Conservation (phyloP, 1,140 invertebrate species). For the Hyles euphorbiae region DNA sequence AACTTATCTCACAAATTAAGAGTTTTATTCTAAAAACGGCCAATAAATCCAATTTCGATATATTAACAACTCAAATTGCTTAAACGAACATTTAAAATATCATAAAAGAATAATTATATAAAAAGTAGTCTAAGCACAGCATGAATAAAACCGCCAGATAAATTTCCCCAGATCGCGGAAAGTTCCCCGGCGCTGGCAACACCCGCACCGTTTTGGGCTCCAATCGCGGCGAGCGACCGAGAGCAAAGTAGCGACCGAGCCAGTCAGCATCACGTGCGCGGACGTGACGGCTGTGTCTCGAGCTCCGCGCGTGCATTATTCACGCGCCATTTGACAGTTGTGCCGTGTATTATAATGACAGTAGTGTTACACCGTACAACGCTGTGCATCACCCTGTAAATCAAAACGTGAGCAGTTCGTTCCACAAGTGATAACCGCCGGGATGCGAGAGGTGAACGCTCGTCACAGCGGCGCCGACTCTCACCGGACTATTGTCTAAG, state of each 20-base stretch:
- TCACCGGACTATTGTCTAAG: slow-evolving; percentile 72
- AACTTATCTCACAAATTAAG: too few species aligned
- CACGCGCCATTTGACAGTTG: slow-evolving; percentile 65
- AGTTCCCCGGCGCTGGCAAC: slow-evolving; percentile 33
- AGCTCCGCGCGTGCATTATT: slow-evolving; percentile 34
- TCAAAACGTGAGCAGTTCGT: slow-evolving; percentile 37
- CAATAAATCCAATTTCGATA: too few species aligned
- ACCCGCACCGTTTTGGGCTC: slow-evolving; percentile 38
- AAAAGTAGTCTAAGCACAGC: too few species aligned
- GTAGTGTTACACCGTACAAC: slow-evolving; percentile 50
- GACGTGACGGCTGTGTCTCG: slow-evolving; percentile 43
- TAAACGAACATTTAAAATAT: too few species aligned
- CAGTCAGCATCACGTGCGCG: slow-evolving; percentile 71
- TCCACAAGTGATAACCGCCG: slow-evolving; percentile 30
- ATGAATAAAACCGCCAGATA: too few species aligned
- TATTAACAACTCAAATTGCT: too few species aligned
- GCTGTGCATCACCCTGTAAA: slow-evolving; percentile 48
- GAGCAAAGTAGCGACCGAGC: slow-evolving; percentile 52
- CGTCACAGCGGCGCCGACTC: slow-evolving; percentile 70
- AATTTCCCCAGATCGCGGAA: too few species aligned
- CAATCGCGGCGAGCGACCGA: slow-evolving; percentile 54
- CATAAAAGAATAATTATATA: too few species aligned
- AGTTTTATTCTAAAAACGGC: too few species aligned
- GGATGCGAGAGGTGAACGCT: slow-evolving; percentile 71
- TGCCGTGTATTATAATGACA: slow-evolving; percentile 56